phyloP scores from a whole-genome alignment of 2,113 vertebrate species.

The Saguinus midas region DNA sequence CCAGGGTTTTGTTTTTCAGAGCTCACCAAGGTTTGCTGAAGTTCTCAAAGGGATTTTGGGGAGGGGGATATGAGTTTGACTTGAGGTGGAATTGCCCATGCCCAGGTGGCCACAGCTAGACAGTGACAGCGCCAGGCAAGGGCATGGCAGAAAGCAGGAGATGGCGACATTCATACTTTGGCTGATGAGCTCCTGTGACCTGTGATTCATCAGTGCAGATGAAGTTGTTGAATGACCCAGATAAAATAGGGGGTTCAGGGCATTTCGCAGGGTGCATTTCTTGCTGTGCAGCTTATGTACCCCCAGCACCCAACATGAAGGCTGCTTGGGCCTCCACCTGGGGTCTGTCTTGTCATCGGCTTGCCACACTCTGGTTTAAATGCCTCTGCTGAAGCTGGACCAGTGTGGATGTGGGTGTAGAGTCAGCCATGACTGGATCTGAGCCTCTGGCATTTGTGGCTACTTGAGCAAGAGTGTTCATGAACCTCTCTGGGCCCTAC shows the following conservation, averaged over 20 bases:
- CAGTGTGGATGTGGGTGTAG: background rate
- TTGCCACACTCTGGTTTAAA: background rate
- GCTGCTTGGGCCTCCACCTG: background rate
- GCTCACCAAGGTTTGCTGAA: background rate
- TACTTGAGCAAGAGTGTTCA: background rate
- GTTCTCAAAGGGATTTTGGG: background rate
- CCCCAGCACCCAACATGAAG: background rate
- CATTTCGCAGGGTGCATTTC: background rate
- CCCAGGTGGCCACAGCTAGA: background rate
- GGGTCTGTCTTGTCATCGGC: background rate
- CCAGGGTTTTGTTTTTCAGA: background rate
- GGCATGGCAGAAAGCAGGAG: background rate
- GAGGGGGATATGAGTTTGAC: background rate
- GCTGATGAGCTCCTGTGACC: background rate
- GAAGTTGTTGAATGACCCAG: background rate
- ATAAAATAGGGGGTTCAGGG: background rate
- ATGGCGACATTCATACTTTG: background rate
- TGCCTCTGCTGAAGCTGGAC: background rate
- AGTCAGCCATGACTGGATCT: background rate
- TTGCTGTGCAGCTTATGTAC: background rate
- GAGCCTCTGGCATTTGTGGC: background rate
- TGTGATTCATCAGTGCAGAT: background rate
- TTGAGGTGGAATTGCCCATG: background rate
- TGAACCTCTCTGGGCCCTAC: background rate
- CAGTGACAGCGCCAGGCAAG: background rate